Percentiles rank a stretch among this genome's conserved stretches.
phyloP scores from a whole-genome alignment of 2,797 vertebrate genomes.

The Oryzias dopingdopingensis region DNA sequence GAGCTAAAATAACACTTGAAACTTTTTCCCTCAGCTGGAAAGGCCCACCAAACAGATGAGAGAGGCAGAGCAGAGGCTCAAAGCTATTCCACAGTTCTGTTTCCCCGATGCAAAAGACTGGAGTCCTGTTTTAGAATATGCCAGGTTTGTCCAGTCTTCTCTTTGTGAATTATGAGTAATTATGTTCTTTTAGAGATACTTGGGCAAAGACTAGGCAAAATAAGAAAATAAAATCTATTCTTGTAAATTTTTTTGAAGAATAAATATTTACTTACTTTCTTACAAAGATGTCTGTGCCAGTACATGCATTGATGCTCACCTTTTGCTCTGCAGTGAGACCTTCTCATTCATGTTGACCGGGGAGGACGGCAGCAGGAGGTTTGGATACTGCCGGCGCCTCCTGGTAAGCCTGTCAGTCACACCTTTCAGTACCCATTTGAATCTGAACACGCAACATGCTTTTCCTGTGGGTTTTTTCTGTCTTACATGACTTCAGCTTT shows the following conservation, averaged over 20 bases:
- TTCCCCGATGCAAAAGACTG: conserved; percentile 98
- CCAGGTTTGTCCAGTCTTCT: conserved; percentile 76
- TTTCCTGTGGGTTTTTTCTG: conserved; percentile 41
- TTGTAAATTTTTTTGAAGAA: too few relatives aligned
- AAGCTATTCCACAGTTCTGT: conserved; percentile 98
- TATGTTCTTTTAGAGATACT: too few relatives aligned
- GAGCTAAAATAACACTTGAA: too few relatives aligned
- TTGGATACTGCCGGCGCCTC: conserved; percentile 96
- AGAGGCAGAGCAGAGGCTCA: conserved; percentile 95
- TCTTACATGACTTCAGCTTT: conserved; percentile 21
- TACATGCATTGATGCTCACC: conserved; percentile 8
- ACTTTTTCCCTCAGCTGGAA: conserved; percentile 82
- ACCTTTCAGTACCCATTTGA: conserved; percentile 30
- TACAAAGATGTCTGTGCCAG: conserved; percentile 7
- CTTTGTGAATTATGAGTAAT: too few relatives aligned
- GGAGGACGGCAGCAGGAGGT: conserved; percentile 95
- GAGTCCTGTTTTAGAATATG: conserved; percentile 92
- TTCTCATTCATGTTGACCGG: conserved; percentile 99
- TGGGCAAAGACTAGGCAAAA: too few relatives aligned
- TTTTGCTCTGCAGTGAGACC: conserved; percentile 85
- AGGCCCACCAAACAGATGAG: conserved; percentile 96
- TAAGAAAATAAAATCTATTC: too few relatives aligned
- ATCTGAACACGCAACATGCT: conserved; percentile 38
- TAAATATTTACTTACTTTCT: background rate
- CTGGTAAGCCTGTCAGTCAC: conserved; percentile 81